A percentile compares a stretch with the other conserved stretches of the same genome.
Conservation (phyloP, 2,113 vertebrate species). For the Polyodon spathula region DNA sequence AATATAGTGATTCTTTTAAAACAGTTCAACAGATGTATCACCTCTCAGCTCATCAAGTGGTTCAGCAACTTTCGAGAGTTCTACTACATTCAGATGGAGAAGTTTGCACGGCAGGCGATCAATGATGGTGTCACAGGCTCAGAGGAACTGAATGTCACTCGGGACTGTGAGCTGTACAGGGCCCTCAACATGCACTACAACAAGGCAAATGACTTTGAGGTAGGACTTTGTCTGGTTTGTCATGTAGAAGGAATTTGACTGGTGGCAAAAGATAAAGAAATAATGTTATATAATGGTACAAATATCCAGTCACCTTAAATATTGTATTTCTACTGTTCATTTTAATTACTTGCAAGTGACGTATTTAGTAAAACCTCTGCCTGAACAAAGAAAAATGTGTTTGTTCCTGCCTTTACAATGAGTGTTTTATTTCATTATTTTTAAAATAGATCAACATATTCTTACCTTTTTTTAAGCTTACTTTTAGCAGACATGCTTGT, state of each 20-base stretch:
- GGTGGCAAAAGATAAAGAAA: too few relatives aligned
- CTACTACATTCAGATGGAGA: slow-evolving; percentile 99
- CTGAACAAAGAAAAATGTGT: too few relatives aligned
- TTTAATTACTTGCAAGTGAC: too few relatives aligned
- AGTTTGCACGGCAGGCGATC: slow-evolving; percentile 95
- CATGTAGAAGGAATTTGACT: neutral
- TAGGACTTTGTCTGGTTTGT: slow-evolving; percentile 52
- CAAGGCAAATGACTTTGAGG: slow-evolving; percentile 98
- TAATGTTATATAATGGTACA: too few relatives aligned
- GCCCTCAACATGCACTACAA: slow-evolving; percentile 99
- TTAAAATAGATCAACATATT: neutral
- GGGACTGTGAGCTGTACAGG: slow-evolving; percentile 92
- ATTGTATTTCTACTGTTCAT: too few relatives aligned
- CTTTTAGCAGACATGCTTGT: neutral
- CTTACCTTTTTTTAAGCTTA: slow-evolving; percentile 16
- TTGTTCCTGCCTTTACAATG: too few relatives aligned
- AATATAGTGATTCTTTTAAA: slow-evolving; percentile 41
- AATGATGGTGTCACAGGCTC: slow-evolving; percentile 83
- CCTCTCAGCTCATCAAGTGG: slow-evolving; percentile 99
- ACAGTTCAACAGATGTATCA: slow-evolving; percentile 99
- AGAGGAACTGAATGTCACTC: slow-evolving; percentile 85
- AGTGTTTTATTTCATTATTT: too few relatives aligned
- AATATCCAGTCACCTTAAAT: too few relatives aligned
- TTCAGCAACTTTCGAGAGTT: slow-evolving; percentile 99
- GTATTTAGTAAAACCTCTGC: too few relatives aligned